A percentile compares a stretch with the other conserved stretches of the same genome.
These are phyloP conservation scores for Amazona ochrocephala DNA, from an alignment of 2,797 vertebrate genomes.

Conservation along the genomic window DNA sequence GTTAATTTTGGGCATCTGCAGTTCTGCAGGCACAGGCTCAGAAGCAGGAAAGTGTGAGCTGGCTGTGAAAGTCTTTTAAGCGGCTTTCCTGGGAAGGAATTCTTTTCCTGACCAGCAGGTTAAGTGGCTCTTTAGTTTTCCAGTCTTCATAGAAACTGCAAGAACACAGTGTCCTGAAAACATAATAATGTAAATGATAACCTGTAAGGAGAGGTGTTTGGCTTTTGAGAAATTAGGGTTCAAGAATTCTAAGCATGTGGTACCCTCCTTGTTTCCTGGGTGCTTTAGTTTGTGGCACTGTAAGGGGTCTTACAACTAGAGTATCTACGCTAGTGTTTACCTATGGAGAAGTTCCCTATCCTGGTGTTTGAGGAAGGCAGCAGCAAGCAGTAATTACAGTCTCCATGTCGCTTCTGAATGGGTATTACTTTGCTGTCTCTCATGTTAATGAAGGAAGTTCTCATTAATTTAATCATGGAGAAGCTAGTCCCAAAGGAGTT, in stretches of 20 bases:
- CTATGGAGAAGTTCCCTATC: background rate
- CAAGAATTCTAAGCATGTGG: background rate
- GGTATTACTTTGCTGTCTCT: background rate
- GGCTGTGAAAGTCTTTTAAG: constrained; percentile 9
- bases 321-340: background rate
- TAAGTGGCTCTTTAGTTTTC: constrained; percentile 55
- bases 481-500: background rate
- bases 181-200: background rate
- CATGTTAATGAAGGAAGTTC: constrained; percentile 35
- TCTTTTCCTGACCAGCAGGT: constrained; percentile 58
- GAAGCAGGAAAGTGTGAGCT: background rate
- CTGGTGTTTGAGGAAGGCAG: background rate
- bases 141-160: constrained; percentile 6
- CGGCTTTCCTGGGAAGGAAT: constrained; percentile 7
- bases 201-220: background rate
- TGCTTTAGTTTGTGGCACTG: background rate
- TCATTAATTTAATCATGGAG: constrained; percentile 24
- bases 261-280: background rate
- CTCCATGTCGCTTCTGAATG: background rate
- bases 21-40: background rate
- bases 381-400: background rate
- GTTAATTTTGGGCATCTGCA: constrained; percentile 10
- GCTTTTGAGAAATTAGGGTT: background rate
- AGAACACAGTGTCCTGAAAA: constrained; percentile 32
- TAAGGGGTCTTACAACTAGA: background rate